Base-by-base conservation (phyloP, 2,113 vertebrate species). In the Ranitomeya imitator region DNA sequence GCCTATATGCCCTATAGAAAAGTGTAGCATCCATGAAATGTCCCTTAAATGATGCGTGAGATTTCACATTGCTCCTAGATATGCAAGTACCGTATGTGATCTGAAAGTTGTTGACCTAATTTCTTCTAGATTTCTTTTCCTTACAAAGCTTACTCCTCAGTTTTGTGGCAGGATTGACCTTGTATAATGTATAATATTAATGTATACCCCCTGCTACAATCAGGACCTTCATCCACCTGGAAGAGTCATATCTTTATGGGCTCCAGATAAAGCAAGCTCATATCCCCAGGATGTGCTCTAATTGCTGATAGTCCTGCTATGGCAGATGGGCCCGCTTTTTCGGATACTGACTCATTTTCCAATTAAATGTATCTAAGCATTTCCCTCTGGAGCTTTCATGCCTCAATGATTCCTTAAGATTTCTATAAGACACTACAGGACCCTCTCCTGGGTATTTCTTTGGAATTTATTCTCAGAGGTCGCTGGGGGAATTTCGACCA, bases 261-360 rank as follows among this genome's bases (percentile, higher is more conserved):
- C n/a, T 54, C 21, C 51, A 52, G 55, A 78, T 78, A 55, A 55
- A 7, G 21, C n/a, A 19, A 55, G 54, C 55, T 55, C 19, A 51
- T 45, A 45, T 45, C 37, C 37, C 37, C 37, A 45, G 37, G 37
- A 51, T 45, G 26, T 18, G 52, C 26, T 71, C 13, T 84, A 84
- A 84, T 84, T 71, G 51, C 51, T 51, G 45, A 37, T 6, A 55
- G 69, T 60, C 37, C 51, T 51, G 54, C 61, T 63, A 15, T 19
- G 65, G 52, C 87, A 83, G 79, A 83, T 83, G 87, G 87, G 80
- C 51, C 65, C 16, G 52, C 61, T 73, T 51, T 51, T 52, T 74
- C 74, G 69, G 15, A 83, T 73, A 57, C 55, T 54, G 86, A 18
- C 86, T 83, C 80, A 67, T 88, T 88, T 84, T 77, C 87, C 80